A percentile compares a stretch with the other conserved stretches of the same genome.
These are phyloP conservation scores for Emydocephalus ijimae DNA, from an alignment of 2,113 vertebrate species.

Conservation along the genomic window DNA sequence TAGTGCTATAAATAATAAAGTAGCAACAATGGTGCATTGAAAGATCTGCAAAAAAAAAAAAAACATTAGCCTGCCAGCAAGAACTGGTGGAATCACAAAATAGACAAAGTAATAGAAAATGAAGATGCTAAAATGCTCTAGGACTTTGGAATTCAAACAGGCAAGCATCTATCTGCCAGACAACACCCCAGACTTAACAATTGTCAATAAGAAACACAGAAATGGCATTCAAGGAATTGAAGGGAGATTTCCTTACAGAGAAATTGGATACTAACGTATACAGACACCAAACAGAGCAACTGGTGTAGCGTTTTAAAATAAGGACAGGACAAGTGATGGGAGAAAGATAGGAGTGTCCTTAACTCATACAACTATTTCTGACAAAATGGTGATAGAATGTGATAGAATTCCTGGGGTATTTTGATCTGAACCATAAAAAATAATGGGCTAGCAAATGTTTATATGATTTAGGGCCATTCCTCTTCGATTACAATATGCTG, in stretches of 20 bases:
- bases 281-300: neutral
- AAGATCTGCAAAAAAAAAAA: too few relatives aligned
- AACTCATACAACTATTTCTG: constrained; percentile 14
- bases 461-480: constrained; percentile 47
- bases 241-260: constrained; percentile 38
- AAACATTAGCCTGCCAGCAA: neutral
- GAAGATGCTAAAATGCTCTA: neutral
- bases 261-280: neutral
- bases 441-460: constrained; percentile 39
- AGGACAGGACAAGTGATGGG: neutral
- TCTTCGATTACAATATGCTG: constrained; percentile 30
- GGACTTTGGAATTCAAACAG: neutral
- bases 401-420: constrained; percentile 60
- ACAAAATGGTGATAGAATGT: constrained; percentile 33
- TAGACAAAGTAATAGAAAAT: neutral
- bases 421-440: constrained; percentile 32
- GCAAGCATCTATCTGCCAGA: neutral
- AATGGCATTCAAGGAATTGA: constrained; percentile 51
- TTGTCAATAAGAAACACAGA: neutral
- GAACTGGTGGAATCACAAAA: neutral
- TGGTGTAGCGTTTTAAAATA: constrained; percentile 10
- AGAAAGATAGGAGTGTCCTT: constrained; percentile 10
- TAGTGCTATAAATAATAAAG: neutral
- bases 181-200: neutral
- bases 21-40: too few relatives aligned